Conservation (phyloP, 2,888 invertebrate genomes). For the Thelaira solivaga region DNA sequence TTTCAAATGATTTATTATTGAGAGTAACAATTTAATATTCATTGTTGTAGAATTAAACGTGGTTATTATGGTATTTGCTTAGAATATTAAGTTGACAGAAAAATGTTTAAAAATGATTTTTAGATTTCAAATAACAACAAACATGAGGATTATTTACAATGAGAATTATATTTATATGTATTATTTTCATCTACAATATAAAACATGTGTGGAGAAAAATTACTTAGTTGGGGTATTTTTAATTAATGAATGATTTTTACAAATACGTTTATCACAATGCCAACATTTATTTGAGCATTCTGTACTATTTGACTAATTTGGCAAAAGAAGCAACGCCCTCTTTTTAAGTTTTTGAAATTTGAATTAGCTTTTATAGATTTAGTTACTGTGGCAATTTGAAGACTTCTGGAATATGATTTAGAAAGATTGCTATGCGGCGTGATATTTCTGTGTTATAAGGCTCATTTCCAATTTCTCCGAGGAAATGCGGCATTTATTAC, state of each 20-base stretch:
- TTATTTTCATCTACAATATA: no score
- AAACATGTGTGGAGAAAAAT: no score
- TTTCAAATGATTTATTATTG: slow-evolving; percentile 35
- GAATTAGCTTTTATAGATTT: no score
- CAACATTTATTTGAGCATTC: not conserved
- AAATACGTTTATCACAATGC: not conserved
- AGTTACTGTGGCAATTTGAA: no score
- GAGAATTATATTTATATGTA: no score
- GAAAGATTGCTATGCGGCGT: not conserved
- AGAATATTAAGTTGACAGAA: not conserved
- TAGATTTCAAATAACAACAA: no score
- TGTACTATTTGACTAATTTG: not conserved
- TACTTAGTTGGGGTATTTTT: no score
- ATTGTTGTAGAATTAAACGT: not conserved
- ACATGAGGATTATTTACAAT: no score
- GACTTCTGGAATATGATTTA: not conserved
- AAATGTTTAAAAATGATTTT: not conserved
- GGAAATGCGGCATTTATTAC: not conserved
- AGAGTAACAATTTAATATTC: slow-evolving; percentile 14
- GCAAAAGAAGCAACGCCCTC: not conserved
- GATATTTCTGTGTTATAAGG: not conserved
- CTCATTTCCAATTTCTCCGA: not conserved
- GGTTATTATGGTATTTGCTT: not conserved
- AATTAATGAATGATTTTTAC: not conserved
- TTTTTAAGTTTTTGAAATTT: not conserved